Conservation (phyloP, 2,888 invertebrate genomes). For the Mesoligia furuncula region DNA sequence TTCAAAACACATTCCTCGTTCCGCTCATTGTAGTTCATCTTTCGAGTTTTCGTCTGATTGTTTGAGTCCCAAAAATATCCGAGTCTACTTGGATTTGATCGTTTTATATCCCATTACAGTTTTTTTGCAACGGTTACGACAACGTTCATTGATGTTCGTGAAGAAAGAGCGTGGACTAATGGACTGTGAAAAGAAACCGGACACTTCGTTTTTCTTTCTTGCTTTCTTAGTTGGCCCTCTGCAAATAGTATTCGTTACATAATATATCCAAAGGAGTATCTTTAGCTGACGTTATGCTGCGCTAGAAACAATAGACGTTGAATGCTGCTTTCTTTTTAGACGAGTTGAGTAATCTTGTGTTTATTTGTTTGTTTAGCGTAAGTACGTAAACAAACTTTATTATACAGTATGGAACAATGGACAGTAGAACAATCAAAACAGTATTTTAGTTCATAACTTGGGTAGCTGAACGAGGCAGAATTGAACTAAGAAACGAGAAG, state of each 20-base stretch:
- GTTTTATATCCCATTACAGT: conserved; percentile 55
- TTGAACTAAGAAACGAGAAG: neutral
- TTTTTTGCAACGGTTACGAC: conserved; percentile 60
- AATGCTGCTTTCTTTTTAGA: conserved; percentile 15
- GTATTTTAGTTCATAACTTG: neutral
- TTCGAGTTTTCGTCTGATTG: conserved; percentile 37
- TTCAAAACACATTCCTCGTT: conserved; percentile 35
- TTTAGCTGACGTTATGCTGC: conserved; percentile 40
- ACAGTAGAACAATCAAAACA: neutral
- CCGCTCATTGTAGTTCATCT: conserved; percentile 30
- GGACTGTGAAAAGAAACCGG: conserved; percentile 61
- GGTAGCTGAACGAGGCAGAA: too few species aligned
- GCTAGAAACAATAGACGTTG: conserved; percentile 24
- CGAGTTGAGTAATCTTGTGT: conserved; percentile 2
- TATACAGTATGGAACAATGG: neutral
- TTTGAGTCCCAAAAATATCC: conserved; percentile 34
- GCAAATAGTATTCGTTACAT: conserved; percentile 47
- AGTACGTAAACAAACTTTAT: neutral
- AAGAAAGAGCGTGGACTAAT: conserved; percentile 60
- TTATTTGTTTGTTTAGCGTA: conserved; percentile 11
- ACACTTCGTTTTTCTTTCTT: conserved; percentile 66
- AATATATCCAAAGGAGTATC: conserved; percentile 43
- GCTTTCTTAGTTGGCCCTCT: conserved; percentile 46
- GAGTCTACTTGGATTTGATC: conserved; percentile 24
- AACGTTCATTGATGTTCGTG: conserved; percentile 56